Percentiles rank a stretch among this genome's conserved stretches.
These are phyloP conservation scores for Eriosoma lanigerum DNA, from an alignment of 1,140 invertebrate species.

Conservation along the genomic window DNA sequence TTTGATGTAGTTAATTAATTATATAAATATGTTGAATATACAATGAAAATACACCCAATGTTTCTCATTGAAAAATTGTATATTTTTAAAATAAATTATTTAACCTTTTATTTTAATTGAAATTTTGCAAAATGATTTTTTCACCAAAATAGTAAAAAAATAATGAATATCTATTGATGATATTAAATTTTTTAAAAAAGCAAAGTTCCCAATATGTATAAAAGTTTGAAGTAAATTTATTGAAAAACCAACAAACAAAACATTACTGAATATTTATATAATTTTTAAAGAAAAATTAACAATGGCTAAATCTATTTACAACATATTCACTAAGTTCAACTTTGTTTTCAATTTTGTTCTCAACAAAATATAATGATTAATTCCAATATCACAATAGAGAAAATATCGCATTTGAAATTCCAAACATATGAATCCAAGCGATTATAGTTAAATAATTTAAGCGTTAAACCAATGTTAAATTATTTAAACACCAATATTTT, in stretches of 20 bases:
- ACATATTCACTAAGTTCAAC: conserved; percentile 33
- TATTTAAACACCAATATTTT: conserved; percentile 25
- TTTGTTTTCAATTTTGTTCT: conserved; percentile 43
- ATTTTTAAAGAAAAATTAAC: conserved; percentile 40
- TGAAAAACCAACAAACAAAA: conserved; percentile 13
- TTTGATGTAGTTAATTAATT: not conserved
- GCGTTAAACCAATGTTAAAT: conserved; percentile 29
- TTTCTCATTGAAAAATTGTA: not conserved
- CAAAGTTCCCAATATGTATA: not conserved
- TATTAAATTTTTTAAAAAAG: not conserved
- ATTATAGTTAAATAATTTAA: conserved; percentile 42
- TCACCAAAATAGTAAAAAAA: not conserved
- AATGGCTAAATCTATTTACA: conserved; percentile 43
- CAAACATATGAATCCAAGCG: conserved; percentile 24
- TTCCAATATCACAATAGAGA: conserved; percentile 49
- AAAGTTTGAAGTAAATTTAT: not conserved
- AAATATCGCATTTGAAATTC: conserved; percentile 23
- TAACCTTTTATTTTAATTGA: too few species aligned
- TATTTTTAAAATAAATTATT: not conserved
- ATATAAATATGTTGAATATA: not conserved
- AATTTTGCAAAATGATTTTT: too few species aligned
- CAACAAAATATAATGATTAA: conserved; percentile 42
- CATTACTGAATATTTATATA: conserved; percentile 27
- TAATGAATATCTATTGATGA: not conserved
- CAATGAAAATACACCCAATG: not conserved